Evolutionary conservation across 2,113 vertebrate genomes (phyloP).

Genomic region (Leuciscus idus): DNA sequence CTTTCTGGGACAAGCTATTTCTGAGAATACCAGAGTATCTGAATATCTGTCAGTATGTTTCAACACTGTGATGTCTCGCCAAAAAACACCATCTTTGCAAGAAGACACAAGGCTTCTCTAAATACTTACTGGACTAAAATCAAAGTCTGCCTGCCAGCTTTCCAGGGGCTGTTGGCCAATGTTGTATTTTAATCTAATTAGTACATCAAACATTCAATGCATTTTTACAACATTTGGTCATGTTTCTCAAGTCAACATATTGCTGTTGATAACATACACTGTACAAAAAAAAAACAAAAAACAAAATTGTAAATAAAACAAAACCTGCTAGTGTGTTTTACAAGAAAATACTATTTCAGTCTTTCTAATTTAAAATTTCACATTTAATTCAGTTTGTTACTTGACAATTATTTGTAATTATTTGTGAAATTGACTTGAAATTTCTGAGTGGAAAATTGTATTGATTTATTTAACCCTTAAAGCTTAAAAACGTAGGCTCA

Average conservation of each 20-base stretch:
- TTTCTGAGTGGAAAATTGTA: no score
- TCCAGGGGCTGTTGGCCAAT: slow-evolving; percentile 39
- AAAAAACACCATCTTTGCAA: slow-evolving; percentile 44
- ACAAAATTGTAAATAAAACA: no score
- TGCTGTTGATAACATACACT: slow-evolving; percentile 36
- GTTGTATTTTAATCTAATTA: slow-evolving; percentile 58
- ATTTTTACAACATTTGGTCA: slow-evolving; percentile 38
- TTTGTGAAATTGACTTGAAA: no score
- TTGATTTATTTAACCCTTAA: no score
- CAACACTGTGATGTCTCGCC: slow-evolving; percentile 42
- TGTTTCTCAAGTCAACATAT: slow-evolving; percentile 53
- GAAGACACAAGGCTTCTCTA: slow-evolving; percentile 24
- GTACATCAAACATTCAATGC: slow-evolving; percentile 39
- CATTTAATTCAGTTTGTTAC: no score
- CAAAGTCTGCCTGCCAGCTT: slow-evolving; percentile 41
- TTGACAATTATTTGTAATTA: no score
- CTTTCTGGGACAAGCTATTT: slow-evolving; percentile 31
- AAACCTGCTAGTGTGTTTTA: no score
- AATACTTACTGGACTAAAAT: slow-evolving; percentile 40
- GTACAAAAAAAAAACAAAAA: no score
- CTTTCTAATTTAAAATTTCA: no score
- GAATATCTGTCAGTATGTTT: slow-evolving; percentile 39
- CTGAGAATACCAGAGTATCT: slow-evolving; percentile 28
- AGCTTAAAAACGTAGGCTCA: no score
- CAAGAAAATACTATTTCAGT: no score